Evolutionary conservation across 2,888 invertebrate species (phyloP), one percentile per base, ranked within the genome.

Genomic region (Nineta flava): DNA sequence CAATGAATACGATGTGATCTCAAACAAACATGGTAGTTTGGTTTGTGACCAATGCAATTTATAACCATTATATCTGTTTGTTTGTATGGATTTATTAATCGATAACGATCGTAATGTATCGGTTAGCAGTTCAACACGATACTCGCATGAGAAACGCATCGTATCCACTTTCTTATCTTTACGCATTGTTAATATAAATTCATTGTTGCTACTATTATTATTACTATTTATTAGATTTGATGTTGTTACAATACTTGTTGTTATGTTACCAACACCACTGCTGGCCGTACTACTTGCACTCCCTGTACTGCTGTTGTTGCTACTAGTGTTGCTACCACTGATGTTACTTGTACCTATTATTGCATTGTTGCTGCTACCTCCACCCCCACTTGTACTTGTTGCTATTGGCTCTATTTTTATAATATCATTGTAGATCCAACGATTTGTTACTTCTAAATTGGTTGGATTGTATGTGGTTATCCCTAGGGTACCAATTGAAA

Each of bases 11-110:
- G 90, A 85, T n/a, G 90, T 88, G 2, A 95, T 86, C 73, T 95
- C 93, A 52, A 99, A 69, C 19, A 87, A 79, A 15, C 92, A 79
- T 1, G 93, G 91, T 41, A 94, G 72, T 53, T 87, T 78, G 34
- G 85, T 87, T 48, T 94, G 94, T 45, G 94, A 92, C 96, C 97
- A 99, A 61, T 96, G 95, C 62, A 91, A 85, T 69, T 99, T 97
- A 67, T 86, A 90, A 5, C 88, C 91, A 68, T 86, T 83, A 68
- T 83, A 94, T 42, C 19, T 49, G 13, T 49, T 48, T 15, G 26
- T 26, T 6, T 26, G 26, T 26, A 26, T 26, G 4, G 26, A 26
- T 26, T 26, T 26, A 26, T 26, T 26, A 26, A 26, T 26, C 7
- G 7, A 26, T 7, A 26, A 26, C 7, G 26, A 5, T 26, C 7